These are phyloP conservation scores for Teleogryllus oceanicus DNA, from an alignment of 2,888 invertebrate species.

Conservation along the genomic window DNA sequence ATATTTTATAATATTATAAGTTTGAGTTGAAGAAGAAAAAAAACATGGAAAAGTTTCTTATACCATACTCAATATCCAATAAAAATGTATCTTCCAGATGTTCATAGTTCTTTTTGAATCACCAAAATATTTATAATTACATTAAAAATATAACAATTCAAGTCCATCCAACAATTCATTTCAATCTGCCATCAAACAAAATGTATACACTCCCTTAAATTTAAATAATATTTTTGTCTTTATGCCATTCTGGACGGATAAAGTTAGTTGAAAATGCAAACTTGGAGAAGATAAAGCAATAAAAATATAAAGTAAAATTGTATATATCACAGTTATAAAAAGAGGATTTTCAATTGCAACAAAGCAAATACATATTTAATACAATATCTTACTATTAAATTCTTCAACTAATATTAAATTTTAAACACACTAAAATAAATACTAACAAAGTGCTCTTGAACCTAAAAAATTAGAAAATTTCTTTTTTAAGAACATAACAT, in stretches of 20 bases:
- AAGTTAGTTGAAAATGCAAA: background rate
- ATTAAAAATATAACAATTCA: background rate
- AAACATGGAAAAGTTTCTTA: background rate
- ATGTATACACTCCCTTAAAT: background rate
- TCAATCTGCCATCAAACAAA: too few relatives aligned
- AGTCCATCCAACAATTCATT: background rate
- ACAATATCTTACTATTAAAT: background rate
- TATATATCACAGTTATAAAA: background rate
- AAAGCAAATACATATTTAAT: background rate
- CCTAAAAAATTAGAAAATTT: background rate
- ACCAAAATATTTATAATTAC: background rate
- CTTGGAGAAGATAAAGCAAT: background rate
- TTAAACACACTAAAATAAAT: background rate
- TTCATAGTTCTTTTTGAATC: too few relatives aligned
- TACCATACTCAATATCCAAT: background rate
- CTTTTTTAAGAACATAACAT: too few relatives aligned
- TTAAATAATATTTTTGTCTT: background rate
- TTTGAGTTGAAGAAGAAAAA: too few relatives aligned
- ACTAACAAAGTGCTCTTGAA: background rate
- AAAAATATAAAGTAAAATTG: background rate
- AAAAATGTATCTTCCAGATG: background rate
- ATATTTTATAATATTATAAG: too few relatives aligned
- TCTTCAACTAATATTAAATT: too few relatives aligned
- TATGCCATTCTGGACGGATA: conserved; percentile 18
- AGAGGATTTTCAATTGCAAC: background rate